Evolutionary conservation across 2,113 vertebrate species (phyloP), one percentile per base, ranked within the genome.

Genomic region (Onychostruthus taczanowskii): DNA sequence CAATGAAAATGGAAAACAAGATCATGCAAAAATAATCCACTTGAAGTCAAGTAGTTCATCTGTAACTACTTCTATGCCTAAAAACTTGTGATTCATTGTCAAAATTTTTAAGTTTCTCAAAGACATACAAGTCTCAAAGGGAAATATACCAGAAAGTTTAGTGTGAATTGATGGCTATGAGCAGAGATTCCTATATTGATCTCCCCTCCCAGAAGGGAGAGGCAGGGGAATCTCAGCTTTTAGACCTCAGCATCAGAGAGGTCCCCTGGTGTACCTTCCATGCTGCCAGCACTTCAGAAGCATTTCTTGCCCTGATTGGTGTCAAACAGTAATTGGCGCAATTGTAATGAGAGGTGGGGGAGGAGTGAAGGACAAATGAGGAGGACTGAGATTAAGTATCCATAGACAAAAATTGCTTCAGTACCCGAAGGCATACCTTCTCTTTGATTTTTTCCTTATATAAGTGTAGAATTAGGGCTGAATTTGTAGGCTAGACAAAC

Each of bases 371-470:
- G 12, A 50, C 37, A 89, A 52, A 75, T 23, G 19, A 58, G 2
- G 8, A 41, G 1, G 9, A 76, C 11, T 47, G 26, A 47, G 8
- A 16, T 52, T 37, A 86, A n/a, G 11, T 20, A 84, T 9, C 33
- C n/a, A 59, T 2, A 16, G 8, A 7, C 8, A 37, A 16, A 63
- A 79, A 86, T 30, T 70, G 2, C 11, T 62, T 78, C 43, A 44
- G 26, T 27, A 70, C 9, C n/a, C 62, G 58, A 86, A 79, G 4
- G 1, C 10, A 33, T 37, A 22, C 5, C 7, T 39, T 16, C 21
- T 28, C 18, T 47, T 30, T 30, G 7, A 3, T 4, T n/a, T 62
- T 13, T 23, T 15, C 37, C 5, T 27, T 44, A 52, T 6, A 0
- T 27, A 64, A 50, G 11, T 50, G 5, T 59, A 74, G 46, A 85